These are phyloP conservation scores for Papilio aristodemus DNA, from an alignment of 1,140 invertebrate species.

Conservation along the genomic window DNA sequence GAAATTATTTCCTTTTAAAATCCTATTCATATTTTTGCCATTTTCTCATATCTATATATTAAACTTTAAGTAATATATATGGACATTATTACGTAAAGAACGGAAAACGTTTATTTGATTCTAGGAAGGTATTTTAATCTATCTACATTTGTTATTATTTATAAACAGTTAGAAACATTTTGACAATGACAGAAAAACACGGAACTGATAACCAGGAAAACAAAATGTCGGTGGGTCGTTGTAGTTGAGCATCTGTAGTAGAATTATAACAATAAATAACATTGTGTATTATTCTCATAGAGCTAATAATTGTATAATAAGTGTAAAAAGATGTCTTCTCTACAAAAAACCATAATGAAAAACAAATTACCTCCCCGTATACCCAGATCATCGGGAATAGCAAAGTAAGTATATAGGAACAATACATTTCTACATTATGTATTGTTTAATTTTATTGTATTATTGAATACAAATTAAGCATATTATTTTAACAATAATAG, in stretches of 20 bases:
- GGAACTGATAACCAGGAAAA: constrained; percentile 13
- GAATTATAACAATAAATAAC: constrained; percentile 3
- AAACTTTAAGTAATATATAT: too few relatives aligned
- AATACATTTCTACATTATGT: neutral
- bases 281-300: neutral
- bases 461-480: neutral
- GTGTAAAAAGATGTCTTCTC: constrained; percentile 76
- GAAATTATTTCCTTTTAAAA: too few relatives aligned
- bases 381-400: constrained; percentile 67
- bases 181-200: neutral
- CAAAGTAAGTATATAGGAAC: constrained; percentile 66
- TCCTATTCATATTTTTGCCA: too few relatives aligned
- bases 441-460: neutral
- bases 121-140: too few relatives aligned
- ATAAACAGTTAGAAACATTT: neutral
- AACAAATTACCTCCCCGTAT: constrained; percentile 83
- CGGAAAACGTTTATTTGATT: too few relatives aligned
- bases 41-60: too few relatives aligned
- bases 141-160: too few relatives aligned
- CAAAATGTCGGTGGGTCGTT: constrained; percentile 30
- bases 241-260: neutral
- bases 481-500: neutral
- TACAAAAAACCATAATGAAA: constrained; percentile 86
- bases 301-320: neutral
- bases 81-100: too few relatives aligned